Percentiles rank a stretch among this genome's conserved stretches.
Conservation (phyloP, 2,113 vertebrate species). For the Megaceryle maxima region DNA sequence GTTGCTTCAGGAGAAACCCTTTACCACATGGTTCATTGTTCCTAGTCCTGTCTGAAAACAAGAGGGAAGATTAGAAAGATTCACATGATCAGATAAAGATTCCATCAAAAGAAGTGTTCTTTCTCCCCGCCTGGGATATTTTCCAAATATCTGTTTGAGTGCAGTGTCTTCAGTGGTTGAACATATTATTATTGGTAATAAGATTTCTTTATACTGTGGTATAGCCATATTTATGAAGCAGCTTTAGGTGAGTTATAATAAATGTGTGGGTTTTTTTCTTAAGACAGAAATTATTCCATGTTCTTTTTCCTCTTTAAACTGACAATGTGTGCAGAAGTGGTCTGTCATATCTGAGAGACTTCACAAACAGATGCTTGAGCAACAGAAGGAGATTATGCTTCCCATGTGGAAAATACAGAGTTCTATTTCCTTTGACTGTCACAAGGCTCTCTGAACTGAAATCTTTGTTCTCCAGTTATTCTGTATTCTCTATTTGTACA, state of each 20-base stretch:
- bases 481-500: neutral
- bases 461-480: neutral
- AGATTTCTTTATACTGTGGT: neutral
- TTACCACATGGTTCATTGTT: fast-evolving
- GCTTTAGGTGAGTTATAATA: neutral
- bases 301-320: neutral
- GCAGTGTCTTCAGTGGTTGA: neutral
- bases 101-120: neutral
- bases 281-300: neutral
- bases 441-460: neutral
- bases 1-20: neutral
- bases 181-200: neutral
- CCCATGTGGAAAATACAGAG: neutral
- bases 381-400: neutral
- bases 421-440: neutral
- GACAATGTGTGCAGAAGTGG: neutral
- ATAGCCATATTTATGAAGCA: neutral
- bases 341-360: neutral
- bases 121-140: neutral
- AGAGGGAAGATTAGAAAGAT: neutral
- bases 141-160: neutral
- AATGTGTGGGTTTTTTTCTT: neutral
- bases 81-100: neutral
- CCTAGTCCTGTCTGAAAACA: neutral
- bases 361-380: neutral